Evolutionary conservation across 1,140 invertebrate species (phyloP), one percentile per base, ranked within the genome.

Genomic region (Metopolophium dirhodum): DNA sequence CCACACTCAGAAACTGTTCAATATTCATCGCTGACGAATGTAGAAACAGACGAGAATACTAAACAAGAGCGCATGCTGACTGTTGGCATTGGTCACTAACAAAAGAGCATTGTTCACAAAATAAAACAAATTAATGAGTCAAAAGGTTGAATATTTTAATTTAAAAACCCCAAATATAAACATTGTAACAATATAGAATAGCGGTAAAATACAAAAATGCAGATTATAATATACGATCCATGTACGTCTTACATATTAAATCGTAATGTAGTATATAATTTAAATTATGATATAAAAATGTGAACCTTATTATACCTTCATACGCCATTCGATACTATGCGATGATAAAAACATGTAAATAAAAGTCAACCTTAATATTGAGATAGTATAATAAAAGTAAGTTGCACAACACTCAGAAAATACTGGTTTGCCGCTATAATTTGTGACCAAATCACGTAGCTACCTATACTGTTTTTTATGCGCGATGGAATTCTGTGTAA

Each of bases 21-120:
- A 90, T 90, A 90, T 90, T 90, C 89, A 90, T 47, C n/a, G 37
- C 89, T 61, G 57, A 90, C 89, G 57, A 45, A 90, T 68, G 54
- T 20, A 45, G 54, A 26, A 68, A 18, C 89, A n/a, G 89, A 68
- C 54, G 37, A 90, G 89, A 90, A 90, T 90, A 90, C 47, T 90
- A 90, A 90, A 90, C 30, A 45, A n/a, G 54, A 90, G 37, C 89
- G 57, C 45, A 30, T n/a, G 89, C 37, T 41, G 7, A 90, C 54
- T 18, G 54, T 47, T 90, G 89, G 89, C 89, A 90, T 68, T 68
- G 89, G 89, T 68, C 54, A 41, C 89, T 22, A 68, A 90, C 89
- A 90, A 90, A 90, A 90, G 89, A 90, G 89, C 37, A 68, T 90
- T 90, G 89, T 90, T 90, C 57, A 30, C 20, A 45, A 61, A 57